Evolutionary conservation across 1,140 invertebrate genomes (phyloP), one percentile per base, ranked within the genome.

Genomic region (Penaeus vannamei): DNA sequence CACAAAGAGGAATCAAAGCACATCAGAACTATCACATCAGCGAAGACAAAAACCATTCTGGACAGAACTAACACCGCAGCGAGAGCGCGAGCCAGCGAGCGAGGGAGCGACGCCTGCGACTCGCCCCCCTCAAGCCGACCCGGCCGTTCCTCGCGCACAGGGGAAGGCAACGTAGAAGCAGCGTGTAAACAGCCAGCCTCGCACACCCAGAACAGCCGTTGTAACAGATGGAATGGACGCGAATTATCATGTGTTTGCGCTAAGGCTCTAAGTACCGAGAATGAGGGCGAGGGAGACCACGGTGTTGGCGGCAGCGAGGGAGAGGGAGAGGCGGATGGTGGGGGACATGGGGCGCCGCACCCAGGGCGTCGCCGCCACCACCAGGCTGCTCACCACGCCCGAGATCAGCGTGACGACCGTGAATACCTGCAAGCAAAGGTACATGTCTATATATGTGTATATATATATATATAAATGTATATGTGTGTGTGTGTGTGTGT

Each of bases 241-340:
- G 19, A 17, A 81, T 53, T 1, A 19, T 29, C 0, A 81, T 32
- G 12, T 29, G n/a, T 42, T 7, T 42, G 8, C 8, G 36, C 4
- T 42, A 7, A 7, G 1, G 8, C 8, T 19, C 14, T 59, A 64
- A 17, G 32, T 62, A 87, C 86, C 66, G 23, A 83, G 36, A 23
- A 64, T 76, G 46, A 66, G 61, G 17, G 64, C 72, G 36, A 87
- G 2, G 64, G 79, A 61, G 46, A 87, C 82, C 8, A 87, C n/a
- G 1, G 86, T 87, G 64, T 87, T 87, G n/a, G 86, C 86, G 8
- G 86, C 86, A 5, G 86, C 80, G 14, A 87, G 62, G 36, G 86
- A 87, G 42, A 87, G 80, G 23, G 86, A 87, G 79, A 87, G 86
- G n/a, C 86, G 60, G 26, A 87, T 64, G 61, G 86, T 83, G 10